These are phyloP conservation scores for Hippolais icterina DNA, from an alignment of 2,113 vertebrate species.

Conservation along the genomic window DNA sequence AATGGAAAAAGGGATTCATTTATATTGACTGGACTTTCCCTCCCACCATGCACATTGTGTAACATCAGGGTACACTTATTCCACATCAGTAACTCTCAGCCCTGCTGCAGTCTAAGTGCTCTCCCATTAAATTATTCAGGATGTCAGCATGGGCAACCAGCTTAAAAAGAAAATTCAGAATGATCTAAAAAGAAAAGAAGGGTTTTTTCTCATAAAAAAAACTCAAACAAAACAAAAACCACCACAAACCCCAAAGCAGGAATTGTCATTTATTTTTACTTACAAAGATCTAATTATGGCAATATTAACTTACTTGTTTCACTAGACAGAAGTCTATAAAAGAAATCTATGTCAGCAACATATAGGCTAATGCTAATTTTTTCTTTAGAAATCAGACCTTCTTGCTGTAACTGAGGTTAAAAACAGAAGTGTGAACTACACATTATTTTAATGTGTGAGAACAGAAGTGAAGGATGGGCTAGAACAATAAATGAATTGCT, in stretches of 20 bases:
- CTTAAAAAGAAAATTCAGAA: not conserved
- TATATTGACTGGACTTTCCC: slow-evolving; percentile 1
- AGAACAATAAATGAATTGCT: slow-evolving; percentile 44
- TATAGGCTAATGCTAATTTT: not conserved
- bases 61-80: not conserved
- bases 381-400: not conserved
- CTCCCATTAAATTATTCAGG: slow-evolving; percentile 29
- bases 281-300: not conserved
- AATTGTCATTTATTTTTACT: not conserved
- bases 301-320: not conserved
- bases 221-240: not conserved
- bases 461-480: not conserved
- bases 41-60: not conserved
- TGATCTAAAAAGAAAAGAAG: not conserved
- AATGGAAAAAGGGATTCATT: slow-evolving; percentile 31
- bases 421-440: slow-evolving; percentile 22
- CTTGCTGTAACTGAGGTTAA: slow-evolving; percentile 8
- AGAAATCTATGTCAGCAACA: slow-evolving; percentile 1
- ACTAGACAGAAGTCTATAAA: slow-evolving; percentile 1
- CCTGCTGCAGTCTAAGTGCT: not conserved
- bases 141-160: not conserved
- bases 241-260: not conserved
- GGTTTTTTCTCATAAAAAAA: not conserved
- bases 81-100: not conserved
- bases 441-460: slow-evolving; percentile 31